Evolutionary conservation across 2,797 vertebrate species (phyloP), one percentile per base, ranked within the genome.

Genomic region (Danio albolineatus): DNA sequence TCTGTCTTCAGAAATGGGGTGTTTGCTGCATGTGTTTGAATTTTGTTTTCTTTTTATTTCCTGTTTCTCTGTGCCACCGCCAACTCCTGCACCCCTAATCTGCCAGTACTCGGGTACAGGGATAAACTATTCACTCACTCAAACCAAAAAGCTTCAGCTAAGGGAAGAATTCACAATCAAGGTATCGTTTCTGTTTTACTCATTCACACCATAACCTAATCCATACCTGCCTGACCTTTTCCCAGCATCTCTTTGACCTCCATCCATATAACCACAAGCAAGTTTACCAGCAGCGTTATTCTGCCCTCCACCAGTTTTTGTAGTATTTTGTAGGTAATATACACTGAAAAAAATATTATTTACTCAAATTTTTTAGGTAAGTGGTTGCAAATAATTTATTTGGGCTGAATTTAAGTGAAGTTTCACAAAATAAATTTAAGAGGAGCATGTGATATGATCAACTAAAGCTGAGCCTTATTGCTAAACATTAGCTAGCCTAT

Each of bases 121-220:
- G 95, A 96, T 95, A 98, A 97, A 92, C 95, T 96, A 90, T 96
- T 97, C 93, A 96, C 94, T 95, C 96, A 97, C 89, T 96, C 97
- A 93, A 89, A 97, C 93, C 94, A 92, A 94, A 97, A 96, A 95
- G 91, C 95, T 91, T 88, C 95, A 91, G 84, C 88, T 95, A 97
- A 97, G 93, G 96, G 92, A 91, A 94, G 92, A 95, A 89, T 94
- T 91, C 93, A 92, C 75, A 93, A 91, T 88, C 95, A 96, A 98
- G 97, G 98, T 99, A 98, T 89, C 91, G 95, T 96, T 86, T 59
- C 82, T 82, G 82, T 80, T 85, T 83, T 78, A 70, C 73, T 71
- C 60, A 70, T 61, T 60, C 38, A 17, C 43, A 46, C 74, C n/a
- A n/a, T 73, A 65, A 46, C 74, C 73, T 54, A 78, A 57, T 62